Conservation (phyloP, 2,113 vertebrate species). For the Ceuthmochares aereus region DNA sequence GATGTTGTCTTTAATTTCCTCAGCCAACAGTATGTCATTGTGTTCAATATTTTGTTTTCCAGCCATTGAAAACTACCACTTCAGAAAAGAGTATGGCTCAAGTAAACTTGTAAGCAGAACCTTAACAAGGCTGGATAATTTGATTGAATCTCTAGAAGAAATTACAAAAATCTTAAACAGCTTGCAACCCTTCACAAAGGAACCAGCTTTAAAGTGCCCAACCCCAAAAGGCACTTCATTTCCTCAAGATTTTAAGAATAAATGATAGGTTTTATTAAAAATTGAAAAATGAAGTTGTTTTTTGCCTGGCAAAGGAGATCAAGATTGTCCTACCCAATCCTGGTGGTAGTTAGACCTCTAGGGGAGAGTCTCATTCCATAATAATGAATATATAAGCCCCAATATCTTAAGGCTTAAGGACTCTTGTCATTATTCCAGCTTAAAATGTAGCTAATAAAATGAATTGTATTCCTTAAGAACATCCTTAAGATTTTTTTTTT, state of each 20-base stretch:
- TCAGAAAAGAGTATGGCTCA: background rate
- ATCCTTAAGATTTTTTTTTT: background rate
- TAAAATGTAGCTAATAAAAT: background rate
- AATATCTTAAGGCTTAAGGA: constrained; percentile 12
- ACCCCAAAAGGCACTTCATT: background rate
- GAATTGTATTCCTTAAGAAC: constrained; percentile 15
- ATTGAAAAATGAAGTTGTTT: constrained; percentile 16
- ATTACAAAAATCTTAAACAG: background rate
- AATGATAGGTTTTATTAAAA: background rate
- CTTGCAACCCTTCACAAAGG: background rate
- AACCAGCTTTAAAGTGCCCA: background rate
- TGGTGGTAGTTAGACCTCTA: background rate
- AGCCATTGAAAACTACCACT: background rate
- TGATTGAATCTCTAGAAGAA: background rate
- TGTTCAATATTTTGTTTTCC: background rate
- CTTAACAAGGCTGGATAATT: background rate
- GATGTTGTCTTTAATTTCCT: background rate
- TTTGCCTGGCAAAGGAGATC: background rate
- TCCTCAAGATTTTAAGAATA: constrained; percentile 15
- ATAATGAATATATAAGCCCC: background rate
- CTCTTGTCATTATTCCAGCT: background rate
- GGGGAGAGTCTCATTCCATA: background rate
- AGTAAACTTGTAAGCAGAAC: background rate
- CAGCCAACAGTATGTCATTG: background rate
- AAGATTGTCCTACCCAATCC: background rate